A percentile compares a stretch with the other conserved stretches of the same genome.
These are phyloP conservation scores for Leiothrix lutea DNA, from an alignment of 2,113 vertebrate species.

Conservation along the genomic window DNA sequence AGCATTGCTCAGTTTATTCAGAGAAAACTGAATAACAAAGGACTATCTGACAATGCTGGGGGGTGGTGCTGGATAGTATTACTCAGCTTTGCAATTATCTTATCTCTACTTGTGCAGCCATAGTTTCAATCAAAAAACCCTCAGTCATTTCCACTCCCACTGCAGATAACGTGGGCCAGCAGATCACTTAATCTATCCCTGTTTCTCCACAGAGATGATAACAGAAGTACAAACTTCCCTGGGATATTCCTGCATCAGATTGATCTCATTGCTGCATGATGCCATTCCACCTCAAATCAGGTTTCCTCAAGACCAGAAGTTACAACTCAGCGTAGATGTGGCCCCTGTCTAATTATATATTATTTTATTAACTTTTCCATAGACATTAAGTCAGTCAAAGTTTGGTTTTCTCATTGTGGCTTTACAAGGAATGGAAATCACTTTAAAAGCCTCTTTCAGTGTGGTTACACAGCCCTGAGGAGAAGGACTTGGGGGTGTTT, in stretches of 20 bases:
- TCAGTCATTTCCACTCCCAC: not conserved
- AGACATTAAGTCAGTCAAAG: not conserved
- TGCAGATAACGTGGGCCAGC: not conserved
- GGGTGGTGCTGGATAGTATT: not conserved
- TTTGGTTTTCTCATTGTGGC: not conserved
- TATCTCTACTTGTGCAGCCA: not conserved
- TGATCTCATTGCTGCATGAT: not conserved
- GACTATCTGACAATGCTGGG: not conserved
- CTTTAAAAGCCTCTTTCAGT: not conserved
- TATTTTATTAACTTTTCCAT: not conserved
- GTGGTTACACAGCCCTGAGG: not conserved
- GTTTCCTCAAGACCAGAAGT: not conserved
- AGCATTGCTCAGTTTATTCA: not conserved
- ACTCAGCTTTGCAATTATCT: constrained; percentile 3
- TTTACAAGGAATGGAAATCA: not conserved
- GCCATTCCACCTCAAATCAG: not conserved
- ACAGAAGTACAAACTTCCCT: not conserved
- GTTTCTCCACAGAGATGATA: not conserved
- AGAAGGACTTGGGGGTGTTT: not conserved
- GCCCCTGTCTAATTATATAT: not conserved
- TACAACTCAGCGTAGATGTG: not conserved
- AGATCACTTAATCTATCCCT: not conserved
- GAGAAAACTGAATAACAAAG: not conserved
- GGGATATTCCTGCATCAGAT: not conserved
- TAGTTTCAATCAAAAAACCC: not conserved